phyloP scores from a whole-genome alignment of 2,888 invertebrate genomes.

The Lasioglossum marginatum region DNA sequence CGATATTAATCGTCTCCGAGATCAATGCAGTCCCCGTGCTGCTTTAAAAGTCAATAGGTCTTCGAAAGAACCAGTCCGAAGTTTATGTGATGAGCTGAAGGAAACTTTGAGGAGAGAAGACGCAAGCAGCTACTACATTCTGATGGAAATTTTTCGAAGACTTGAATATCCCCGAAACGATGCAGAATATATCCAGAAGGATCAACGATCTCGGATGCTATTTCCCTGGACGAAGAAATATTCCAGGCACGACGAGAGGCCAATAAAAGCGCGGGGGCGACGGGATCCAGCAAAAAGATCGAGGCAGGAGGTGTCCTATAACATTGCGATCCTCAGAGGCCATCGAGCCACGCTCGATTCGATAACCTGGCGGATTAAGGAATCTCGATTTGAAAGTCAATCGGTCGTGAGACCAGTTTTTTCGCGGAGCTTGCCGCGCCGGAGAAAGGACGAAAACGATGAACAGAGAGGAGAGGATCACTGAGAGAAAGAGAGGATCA shows the following conservation, averaged over 20 bases:
- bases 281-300: background rate
- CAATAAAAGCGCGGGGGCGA: background rate
- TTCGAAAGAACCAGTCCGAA: constrained; percentile 70
- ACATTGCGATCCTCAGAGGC: background rate
- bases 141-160: constrained; percentile 18
- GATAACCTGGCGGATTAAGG: constrained; percentile 46
- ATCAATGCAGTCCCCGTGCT: constrained; percentile 29
- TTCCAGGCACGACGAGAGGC: background rate
- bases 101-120: background rate
- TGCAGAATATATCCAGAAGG: background rate
- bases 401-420: constrained; percentile 55
- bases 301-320: background rate
- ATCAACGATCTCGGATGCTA: background rate
- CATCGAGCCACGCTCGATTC: background rate
- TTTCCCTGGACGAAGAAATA: constrained; percentile 1
- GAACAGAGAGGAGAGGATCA: background rate
- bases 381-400: constrained; percentile 58
- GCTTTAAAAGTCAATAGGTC: constrained; percentile 68
- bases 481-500: constrained; percentile 13
- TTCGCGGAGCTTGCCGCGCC: constrained; percentile 15
- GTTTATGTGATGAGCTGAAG: background rate
- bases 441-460: constrained; percentile 16
- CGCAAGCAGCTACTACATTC: background rate
- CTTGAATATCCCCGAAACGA: background rate
- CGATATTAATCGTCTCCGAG: constrained; percentile 24